Evolutionary conservation across 2,888 invertebrate species (phyloP).

Genomic region (Desoria tigrina): DNA sequence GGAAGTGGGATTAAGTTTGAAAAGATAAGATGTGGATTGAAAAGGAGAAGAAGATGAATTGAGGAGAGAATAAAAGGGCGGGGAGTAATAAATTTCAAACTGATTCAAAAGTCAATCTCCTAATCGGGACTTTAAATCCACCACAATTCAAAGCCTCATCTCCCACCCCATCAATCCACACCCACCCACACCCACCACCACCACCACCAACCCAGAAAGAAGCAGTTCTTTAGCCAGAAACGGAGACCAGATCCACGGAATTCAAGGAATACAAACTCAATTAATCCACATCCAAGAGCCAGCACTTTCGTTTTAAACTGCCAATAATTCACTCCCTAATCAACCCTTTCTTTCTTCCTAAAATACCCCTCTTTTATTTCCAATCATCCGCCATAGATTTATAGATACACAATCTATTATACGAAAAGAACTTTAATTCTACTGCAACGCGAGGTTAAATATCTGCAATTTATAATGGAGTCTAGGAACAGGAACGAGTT

Average conservation of each 20-base stretch:
- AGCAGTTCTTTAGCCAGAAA: too few species aligned
- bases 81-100: slow-evolving; percentile 3
- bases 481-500: too few species aligned
- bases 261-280: too few species aligned
- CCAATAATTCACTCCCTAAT: background rate
- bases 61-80: background rate
- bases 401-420: too few species aligned
- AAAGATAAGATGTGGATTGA: slow-evolving; percentile 3
- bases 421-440: too few species aligned
- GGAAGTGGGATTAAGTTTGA: background rate
- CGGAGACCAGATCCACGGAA: too few species aligned
- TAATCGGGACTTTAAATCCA: background rate
- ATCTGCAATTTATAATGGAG: too few species aligned
- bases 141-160: background rate
- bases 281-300: too few species aligned
- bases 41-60: slow-evolving; percentile 4
- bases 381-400: too few species aligned
- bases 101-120: slow-evolving; percentile 8
- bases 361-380: background rate
- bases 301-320: too few species aligned
- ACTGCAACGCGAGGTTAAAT: too few species aligned
- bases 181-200: background rate
- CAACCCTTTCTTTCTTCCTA: background rate
- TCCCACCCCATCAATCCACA: background rate
- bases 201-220: too few species aligned